Evolutionary conservation across 2,797 vertebrate species (phyloP).

Genomic region (Aphelocoma californica): DNA sequence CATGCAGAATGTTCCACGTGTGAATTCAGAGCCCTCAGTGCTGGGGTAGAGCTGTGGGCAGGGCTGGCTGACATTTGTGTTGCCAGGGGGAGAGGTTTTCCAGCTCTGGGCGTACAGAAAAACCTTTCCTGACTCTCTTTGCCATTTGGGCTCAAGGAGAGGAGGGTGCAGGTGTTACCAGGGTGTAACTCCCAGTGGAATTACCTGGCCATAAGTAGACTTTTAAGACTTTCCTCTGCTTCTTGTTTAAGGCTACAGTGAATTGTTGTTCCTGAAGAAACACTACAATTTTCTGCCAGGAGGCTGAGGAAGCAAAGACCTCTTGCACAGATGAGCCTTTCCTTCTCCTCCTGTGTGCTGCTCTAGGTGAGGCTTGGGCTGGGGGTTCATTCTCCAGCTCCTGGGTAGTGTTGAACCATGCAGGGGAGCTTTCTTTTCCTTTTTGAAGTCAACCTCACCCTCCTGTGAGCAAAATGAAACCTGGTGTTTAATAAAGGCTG

Average conservation of each 20-base stretch:
- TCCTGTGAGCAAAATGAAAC: background rate
- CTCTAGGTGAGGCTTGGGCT: background rate
- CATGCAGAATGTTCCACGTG: accelerated
- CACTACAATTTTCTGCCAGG: background rate
- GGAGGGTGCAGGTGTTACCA: background rate
- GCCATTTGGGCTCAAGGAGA: background rate
- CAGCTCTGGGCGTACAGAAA: background rate
- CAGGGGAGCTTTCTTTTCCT: background rate
- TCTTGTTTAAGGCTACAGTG: background rate
- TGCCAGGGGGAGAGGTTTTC: background rate
- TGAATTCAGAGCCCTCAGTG: background rate
- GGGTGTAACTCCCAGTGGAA: background rate
- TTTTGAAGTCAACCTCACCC: background rate
- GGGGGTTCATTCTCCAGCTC: background rate
- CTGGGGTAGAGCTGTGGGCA: background rate
- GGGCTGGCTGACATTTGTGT: accelerated
- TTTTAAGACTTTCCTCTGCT: background rate
- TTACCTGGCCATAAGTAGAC: too few relatives aligned
- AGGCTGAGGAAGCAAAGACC: background rate
- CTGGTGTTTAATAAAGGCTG: background rate
- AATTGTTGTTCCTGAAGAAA: background rate
- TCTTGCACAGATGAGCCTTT: too few relatives aligned
- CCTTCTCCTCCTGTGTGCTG: background rate
- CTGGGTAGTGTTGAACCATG: accelerated
- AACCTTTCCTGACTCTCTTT: background rate